Conservation (phyloP, 2,113 vertebrate genomes). For the Egretta garzetta region DNA sequence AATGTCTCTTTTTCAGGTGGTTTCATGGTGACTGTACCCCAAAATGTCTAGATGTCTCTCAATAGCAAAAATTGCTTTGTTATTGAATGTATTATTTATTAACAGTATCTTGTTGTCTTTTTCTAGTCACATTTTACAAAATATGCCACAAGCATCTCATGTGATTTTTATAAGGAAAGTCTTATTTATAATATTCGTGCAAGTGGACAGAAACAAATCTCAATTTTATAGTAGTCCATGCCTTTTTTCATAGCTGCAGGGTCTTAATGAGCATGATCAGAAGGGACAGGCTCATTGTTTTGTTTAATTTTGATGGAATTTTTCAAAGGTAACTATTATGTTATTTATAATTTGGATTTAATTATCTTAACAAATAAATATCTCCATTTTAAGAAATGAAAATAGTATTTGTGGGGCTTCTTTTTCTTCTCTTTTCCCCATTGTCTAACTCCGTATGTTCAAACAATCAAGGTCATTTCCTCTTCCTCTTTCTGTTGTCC, state of each 20-base stretch:
- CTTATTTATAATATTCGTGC: slow-evolving; percentile 48
- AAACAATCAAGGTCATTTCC: background rate
- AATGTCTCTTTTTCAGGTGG: slow-evolving; percentile 28
- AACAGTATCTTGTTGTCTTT: slow-evolving; percentile 34
- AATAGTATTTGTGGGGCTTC: slow-evolving; percentile 5
- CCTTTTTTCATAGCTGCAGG: slow-evolving; percentile 34
- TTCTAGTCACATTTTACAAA: slow-evolving; percentile 59
- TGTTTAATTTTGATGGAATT: slow-evolving; percentile 35
- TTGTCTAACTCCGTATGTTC: background rate
- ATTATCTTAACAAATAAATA: slow-evolving; percentile 63
- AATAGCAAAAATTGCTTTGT: slow-evolving; percentile 43
- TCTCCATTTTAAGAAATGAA: slow-evolving; percentile 40
- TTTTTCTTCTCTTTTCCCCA: background rate
- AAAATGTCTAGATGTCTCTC: slow-evolving; percentile 35
- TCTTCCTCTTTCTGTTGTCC: background rate
- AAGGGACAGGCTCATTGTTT: slow-evolving; percentile 23
- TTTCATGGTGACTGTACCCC: slow-evolving; percentile 41
- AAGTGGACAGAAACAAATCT: background rate
- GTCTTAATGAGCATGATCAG: slow-evolving; percentile 31
- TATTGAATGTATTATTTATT: slow-evolving; percentile 54
- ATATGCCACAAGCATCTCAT: slow-evolving; percentile 16
- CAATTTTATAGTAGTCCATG: slow-evolving; percentile 51
- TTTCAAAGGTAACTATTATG: slow-evolving; percentile 17
- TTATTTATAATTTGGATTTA: slow-evolving; percentile 49
- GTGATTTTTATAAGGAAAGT: slow-evolving; percentile 56